Conservation (phyloP, 2,113 vertebrate genomes). For the Rhineura floridana region DNA sequence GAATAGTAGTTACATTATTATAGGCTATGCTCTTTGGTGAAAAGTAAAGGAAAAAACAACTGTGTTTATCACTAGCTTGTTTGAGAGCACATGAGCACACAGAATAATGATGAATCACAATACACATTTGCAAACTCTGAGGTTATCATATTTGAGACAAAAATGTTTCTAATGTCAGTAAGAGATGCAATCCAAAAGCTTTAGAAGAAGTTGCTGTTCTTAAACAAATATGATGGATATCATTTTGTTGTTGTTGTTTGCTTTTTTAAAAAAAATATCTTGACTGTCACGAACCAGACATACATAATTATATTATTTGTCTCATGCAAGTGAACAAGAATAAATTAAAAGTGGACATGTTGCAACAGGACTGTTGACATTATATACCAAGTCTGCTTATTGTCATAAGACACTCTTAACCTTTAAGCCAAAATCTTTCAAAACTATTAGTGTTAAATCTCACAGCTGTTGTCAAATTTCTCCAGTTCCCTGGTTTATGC, state of each 20-base stretch:
- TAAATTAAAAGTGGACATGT: constrained; percentile 83
- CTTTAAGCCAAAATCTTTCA: constrained; percentile 85
- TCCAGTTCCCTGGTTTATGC: constrained; percentile 79
- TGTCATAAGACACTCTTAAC: constrained; percentile 86
- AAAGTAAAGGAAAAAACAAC: constrained; percentile 21
- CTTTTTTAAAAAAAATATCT: constrained; percentile 53
- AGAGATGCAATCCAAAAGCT: constrained; percentile 62
- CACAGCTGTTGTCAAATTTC: constrained; percentile 80
- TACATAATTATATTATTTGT: constrained; percentile 83
- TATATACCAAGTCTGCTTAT: constrained; percentile 84
- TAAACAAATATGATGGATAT: constrained; percentile 60
- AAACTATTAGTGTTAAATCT: constrained; percentile 83
- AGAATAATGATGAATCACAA: constrained; percentile 65
- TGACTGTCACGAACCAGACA: constrained; percentile 78
- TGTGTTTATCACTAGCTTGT: constrained; percentile 18
- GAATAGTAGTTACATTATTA: not conserved
- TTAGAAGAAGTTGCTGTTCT: constrained; percentile 67
- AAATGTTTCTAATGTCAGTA: constrained; percentile 69
- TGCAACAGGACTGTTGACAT: constrained; percentile 84
- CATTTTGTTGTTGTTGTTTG: constrained; percentile 56
- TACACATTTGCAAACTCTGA: constrained; percentile 62
- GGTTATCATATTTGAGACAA: constrained; percentile 70
- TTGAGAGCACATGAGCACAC: constrained; percentile 38
- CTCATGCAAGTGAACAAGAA: constrained; percentile 80
- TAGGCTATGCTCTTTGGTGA: constrained; percentile 11